Evolutionary conservation across 2,113 vertebrate species (phyloP), one percentile per base, ranked within the genome.

Genomic region (Menidia beryllina): DNA sequence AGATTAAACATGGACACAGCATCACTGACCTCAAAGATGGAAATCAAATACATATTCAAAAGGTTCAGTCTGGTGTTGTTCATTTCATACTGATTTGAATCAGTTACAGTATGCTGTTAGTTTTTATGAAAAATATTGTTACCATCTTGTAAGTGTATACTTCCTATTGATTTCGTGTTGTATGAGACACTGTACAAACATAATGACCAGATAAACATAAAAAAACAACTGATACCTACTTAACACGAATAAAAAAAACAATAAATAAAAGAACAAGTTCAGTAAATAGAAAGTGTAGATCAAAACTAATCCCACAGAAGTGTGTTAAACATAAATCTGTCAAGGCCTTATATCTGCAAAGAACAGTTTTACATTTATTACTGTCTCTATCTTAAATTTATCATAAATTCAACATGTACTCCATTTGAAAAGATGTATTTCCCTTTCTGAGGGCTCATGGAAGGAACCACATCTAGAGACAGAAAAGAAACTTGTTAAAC

Each of bases 1-100:
- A 62, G 67, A 72, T 34, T n/a, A 45, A 73, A 48, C 64, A 56
- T 64, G 49, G 45, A 59, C 41, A 15, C 55, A 20, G 63, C 51
- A 19, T 15, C 25, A 3, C 41, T 49, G 12, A 53, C 38, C 64
- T 23, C 38, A 60, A 4, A 61, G n/a, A 36, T 19, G 27, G 4
- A n/a, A 34, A 26, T 24, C 53, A 72, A 21, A 38, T 41, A n/a
- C 19, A 41, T 26, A 57, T 30, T 19, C 54, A 39, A 17, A 41
- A 58, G 41, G 41, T 8, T 6, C 41, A 45, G 41, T n/a, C 17
- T 19, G 41, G 17, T 14, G 5, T 45, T 19, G 17, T 7, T 45
- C 7, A 8, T 34, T 34, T 34, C 30, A 34, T 34, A 34, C 30
- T 34, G 30, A 34, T 34, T 34, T 34, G 30, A 34, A 34, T 6